Conservation (phyloP, 1,140 invertebrate species). For the Nymphalis io region DNA sequence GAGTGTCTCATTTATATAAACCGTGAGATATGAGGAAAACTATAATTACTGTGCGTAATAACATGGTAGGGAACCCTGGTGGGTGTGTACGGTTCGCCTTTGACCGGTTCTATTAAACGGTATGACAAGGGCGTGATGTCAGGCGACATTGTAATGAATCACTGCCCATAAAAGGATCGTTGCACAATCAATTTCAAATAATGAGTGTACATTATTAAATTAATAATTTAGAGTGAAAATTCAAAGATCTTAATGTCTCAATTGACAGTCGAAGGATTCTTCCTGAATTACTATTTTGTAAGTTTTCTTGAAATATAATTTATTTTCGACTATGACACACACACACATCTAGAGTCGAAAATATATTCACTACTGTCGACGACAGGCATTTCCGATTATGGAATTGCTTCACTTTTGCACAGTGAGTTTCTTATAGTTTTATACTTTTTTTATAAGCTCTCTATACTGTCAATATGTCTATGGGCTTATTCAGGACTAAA, state of each 20-base stretch:
- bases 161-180: conserved; percentile 31
- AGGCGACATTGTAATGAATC: conserved; percentile 37
- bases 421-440: not conserved
- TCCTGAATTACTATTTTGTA: no score
- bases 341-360: not conserved
- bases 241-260: not conserved
- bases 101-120: conserved; percentile 38
- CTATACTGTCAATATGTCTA: no score
- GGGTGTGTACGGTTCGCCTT: conserved; percentile 35
- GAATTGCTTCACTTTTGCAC: not conserved
- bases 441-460: no score
- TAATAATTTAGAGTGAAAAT: not conserved
- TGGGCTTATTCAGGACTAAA: no score
- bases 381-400: not conserved
- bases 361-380: not conserved
- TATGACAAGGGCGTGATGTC: conserved; percentile 38
- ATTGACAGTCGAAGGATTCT: no score
- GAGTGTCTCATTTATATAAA: conserved; percentile 5
- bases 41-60: conserved; percentile 22
- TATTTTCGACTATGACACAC: conserved; percentile 2
- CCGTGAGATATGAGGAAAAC: conserved; percentile 6
- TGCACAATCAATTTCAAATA: conserved; percentile 20
- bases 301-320: not conserved
- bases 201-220: not conserved
- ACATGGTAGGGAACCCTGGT: conserved; percentile 15